These are phyloP conservation scores for Mobula birostris DNA, from an alignment of 2,113 vertebrate genomes.

Conservation along the genomic window DNA sequence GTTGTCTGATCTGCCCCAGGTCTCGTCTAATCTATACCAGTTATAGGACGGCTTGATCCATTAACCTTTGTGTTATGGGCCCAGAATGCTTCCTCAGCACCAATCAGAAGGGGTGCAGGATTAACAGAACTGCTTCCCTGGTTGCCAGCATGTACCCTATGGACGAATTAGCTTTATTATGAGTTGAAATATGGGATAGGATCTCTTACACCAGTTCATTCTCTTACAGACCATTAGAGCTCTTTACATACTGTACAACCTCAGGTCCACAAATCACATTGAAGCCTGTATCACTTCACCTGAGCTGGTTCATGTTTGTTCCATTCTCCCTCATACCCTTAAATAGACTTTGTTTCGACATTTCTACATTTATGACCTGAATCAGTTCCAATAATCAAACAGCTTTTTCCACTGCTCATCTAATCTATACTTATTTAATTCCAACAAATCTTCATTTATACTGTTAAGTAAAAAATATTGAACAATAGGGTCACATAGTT, in stretches of 20 bases:
- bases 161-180: too few species aligned
- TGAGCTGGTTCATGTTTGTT: neutral
- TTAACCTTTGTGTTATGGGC: too few species aligned
- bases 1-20: too few species aligned
- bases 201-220: neutral
- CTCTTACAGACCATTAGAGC: neutral
- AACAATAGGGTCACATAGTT: neutral
- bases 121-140: too few species aligned
- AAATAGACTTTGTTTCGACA: neutral
- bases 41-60: too few species aligned
- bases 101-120: too few species aligned
- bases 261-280: neutral
- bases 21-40: too few species aligned
- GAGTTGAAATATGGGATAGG: too few species aligned
- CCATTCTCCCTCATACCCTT: neutral
- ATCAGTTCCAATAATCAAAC: neutral
- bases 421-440: neutral
- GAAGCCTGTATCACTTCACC: neutral
- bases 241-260: neutral
- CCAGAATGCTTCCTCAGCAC: too few species aligned
- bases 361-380: neutral
- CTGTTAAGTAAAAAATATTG: constrained; percentile 3
- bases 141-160: too few species aligned
- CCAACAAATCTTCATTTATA: neutral
- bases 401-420: neutral